Conservation (phyloP, 2,113 vertebrate genomes). For the Mobula birostris region DNA sequence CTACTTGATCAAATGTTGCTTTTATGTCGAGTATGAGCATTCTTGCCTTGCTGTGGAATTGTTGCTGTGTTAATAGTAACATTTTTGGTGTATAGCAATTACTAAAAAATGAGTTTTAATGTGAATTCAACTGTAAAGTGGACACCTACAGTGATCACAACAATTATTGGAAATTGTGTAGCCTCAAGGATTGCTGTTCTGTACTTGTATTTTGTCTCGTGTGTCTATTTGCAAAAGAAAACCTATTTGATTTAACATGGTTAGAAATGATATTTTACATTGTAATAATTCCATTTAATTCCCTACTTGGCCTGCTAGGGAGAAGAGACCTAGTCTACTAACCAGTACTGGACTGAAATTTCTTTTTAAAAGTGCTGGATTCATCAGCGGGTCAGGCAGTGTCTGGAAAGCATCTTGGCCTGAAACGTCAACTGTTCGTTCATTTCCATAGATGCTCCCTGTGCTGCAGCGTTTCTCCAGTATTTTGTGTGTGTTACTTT, state of each 20-base stretch:
- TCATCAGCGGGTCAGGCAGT: too few species aligned
- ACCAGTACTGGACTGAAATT: too few species aligned
- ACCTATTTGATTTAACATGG: neutral
- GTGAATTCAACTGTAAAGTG: neutral
- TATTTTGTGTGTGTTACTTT: too few species aligned
- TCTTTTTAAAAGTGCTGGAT: too few species aligned
- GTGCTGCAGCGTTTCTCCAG: too few species aligned
- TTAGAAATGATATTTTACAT: neutral
- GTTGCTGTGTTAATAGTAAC: neutral
- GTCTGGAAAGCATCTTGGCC: too few species aligned
- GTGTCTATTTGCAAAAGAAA: neutral
- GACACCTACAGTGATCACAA: neutral
- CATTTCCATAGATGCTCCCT: too few species aligned
- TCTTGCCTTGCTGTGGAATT: too few species aligned
- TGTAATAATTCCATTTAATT: neutral
- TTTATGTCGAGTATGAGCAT: neutral
- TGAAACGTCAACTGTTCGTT: too few species aligned
- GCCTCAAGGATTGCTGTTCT: neutral
- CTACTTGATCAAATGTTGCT: too few species aligned
- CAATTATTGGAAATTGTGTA: neutral
- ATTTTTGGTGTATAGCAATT: neutral
- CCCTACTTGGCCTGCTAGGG: too few species aligned
- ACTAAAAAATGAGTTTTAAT: neutral
- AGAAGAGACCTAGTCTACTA: too few species aligned
- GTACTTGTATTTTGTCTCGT: neutral